Percentiles rank a stretch among this genome's conserved stretches.
Conservation (phyloP, 2,888 invertebrate genomes). For the Eudemis profundana region DNA sequence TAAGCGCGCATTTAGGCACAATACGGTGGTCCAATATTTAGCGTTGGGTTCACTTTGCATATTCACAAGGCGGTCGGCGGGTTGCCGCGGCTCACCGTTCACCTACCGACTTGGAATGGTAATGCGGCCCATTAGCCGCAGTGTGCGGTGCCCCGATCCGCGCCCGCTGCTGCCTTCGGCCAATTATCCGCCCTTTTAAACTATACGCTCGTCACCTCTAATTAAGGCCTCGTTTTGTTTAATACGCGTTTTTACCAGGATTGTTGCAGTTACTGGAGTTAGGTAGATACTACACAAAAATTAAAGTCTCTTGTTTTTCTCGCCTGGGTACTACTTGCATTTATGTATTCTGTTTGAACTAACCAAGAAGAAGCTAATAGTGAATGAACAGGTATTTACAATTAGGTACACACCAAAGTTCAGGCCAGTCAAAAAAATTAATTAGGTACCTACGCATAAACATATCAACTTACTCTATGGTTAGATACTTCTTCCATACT, state of each 20-base stretch:
- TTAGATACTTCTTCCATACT: too few species aligned
- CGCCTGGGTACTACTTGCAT: too few species aligned
- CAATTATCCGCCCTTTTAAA: slow-evolving; percentile 41
- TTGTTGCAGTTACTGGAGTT: not conserved
- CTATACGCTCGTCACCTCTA: slow-evolving; percentile 19
- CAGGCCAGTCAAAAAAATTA: too few species aligned
- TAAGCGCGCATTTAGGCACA: slow-evolving; percentile 61
- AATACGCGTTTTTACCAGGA: not conserved
- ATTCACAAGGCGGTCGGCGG: slow-evolving; percentile 72
- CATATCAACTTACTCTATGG: too few species aligned
- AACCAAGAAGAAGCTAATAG: too few species aligned
- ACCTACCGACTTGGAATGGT: slow-evolving; percentile 73
- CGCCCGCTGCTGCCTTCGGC: slow-evolving; percentile 43
- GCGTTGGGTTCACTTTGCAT: slow-evolving; percentile 74
- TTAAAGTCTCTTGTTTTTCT: not conserved
- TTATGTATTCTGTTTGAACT: too few species aligned
- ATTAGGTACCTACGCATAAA: too few species aligned
- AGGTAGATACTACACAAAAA: not conserved
- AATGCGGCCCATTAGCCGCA: slow-evolving; percentile 70
- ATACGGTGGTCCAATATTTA: slow-evolving; percentile 73
- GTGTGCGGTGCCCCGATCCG: slow-evolving; percentile 52
- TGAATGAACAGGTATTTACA: too few species aligned
- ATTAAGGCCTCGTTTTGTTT: slow-evolving; percentile 12
- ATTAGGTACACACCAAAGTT: too few species aligned
- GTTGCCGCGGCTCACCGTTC: slow-evolving; percentile 60